A percentile compares a stretch with the other conserved stretches of the same genome.
These are phyloP conservation scores for Pleuronectes platessa DNA, from an alignment of 2,113 vertebrate species.

Conservation along the genomic window DNA sequence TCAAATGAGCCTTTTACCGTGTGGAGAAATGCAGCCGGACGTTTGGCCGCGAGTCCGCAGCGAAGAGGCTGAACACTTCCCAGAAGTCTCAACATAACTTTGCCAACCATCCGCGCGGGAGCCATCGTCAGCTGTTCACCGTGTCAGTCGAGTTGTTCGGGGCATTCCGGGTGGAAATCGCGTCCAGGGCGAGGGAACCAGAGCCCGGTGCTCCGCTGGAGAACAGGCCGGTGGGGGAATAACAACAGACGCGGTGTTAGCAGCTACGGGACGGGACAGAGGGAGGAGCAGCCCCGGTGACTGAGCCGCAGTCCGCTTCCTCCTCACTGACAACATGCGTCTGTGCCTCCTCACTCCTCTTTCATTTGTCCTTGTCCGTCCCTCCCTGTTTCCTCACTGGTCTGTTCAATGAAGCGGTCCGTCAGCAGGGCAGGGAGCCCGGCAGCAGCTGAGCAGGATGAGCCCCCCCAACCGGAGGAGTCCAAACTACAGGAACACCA, in stretches of 20 bases:
- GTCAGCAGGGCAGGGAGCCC: constrained; percentile 10
- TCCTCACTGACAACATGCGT: constrained; percentile 3
- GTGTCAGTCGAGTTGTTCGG: neutral
- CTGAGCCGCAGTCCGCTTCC: constrained; percentile 48
- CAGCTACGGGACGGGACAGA: constrained; percentile 33
- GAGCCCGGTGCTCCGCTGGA: neutral
- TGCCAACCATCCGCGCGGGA: constrained; percentile 64
- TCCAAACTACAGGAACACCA: too few relatives aligned
- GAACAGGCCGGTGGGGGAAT: neutral
- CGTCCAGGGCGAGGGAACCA: neutral
- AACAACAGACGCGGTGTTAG: neutral
- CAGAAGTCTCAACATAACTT: constrained; percentile 74
- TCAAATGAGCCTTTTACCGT: constrained; percentile 54
- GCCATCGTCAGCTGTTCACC: constrained; percentile 58
- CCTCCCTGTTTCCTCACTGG: neutral
- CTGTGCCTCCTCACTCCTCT: neutral
- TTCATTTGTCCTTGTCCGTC: constrained; percentile 3
- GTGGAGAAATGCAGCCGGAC: constrained; percentile 38
- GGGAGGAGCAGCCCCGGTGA: constrained; percentile 17
- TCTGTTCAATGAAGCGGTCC: neutral
- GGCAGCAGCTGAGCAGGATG: neutral
- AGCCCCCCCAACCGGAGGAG: too few relatives aligned
- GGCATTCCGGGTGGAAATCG: constrained; percentile 39
- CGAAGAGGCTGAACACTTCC: constrained; percentile 56
- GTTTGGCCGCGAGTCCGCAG: constrained; percentile 9